Evolutionary conservation across 2,113 vertebrate species (phyloP).

Genomic region (Cyphomyrus discorhynchus): DNA sequence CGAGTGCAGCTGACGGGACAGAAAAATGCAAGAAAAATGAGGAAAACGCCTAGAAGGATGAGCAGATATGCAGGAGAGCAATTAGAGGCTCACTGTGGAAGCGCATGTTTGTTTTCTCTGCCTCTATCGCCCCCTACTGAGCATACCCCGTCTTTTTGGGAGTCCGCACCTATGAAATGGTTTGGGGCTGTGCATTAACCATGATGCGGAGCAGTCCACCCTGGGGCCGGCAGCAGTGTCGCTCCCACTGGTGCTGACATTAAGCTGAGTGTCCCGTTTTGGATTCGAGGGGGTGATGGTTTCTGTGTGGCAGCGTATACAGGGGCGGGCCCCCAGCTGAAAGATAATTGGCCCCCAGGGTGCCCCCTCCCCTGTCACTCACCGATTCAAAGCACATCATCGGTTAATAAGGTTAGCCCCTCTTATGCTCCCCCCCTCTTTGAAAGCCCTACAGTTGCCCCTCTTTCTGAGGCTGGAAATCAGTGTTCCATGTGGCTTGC

Average conservation of each 20-base stretch:
- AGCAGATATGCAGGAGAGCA: conserved; percentile 43
- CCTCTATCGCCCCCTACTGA: conserved; percentile 27
- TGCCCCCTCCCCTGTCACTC: not conserved
- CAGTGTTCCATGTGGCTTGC: too few species aligned
- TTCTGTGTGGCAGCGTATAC: not conserved
- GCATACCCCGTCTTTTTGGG: conserved; percentile 26
- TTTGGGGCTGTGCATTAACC: conserved; percentile 31
- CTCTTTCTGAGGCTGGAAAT: too few species aligned
- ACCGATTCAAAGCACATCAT: not conserved
- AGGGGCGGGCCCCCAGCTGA: not conserved
- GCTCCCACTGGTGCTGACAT: not conserved
- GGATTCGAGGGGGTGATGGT: not conserved
- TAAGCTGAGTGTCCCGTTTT: not conserved
- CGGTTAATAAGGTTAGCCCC: not conserved
- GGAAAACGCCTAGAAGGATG: conserved; percentile 27
- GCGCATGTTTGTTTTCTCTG: conserved; percentile 37
- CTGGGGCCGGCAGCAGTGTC: not conserved
- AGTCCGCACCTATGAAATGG: conserved; percentile 20
- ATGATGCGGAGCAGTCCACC: not conserved
- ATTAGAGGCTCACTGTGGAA: conserved; percentile 38
- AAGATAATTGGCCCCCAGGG: not conserved
- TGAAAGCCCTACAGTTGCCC: too few species aligned
- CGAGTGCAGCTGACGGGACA: conserved; percentile 48
- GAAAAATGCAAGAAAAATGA: conserved; percentile 41
- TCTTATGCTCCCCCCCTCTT: not conserved